Percentiles rank a stretch among this genome's conserved stretches.
phyloP scores from a whole-genome alignment of 1,140 invertebrate species.

The Zaprionus kolodkinae region DNA sequence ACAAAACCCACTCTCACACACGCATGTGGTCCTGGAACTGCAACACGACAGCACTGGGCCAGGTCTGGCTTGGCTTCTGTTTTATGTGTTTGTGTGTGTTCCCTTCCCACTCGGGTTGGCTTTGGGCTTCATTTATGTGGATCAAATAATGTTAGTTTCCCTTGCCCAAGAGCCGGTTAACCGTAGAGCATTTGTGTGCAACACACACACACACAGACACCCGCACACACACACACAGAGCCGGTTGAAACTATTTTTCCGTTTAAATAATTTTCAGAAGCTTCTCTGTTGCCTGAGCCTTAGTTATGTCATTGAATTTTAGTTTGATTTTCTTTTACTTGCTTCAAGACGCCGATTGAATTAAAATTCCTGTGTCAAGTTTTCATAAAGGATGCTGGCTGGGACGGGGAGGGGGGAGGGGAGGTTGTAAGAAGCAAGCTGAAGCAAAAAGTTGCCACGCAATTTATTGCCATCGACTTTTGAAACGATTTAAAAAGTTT shows the following conservation, averaged over 20 bases:
- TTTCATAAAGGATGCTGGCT: conserved; percentile 11
- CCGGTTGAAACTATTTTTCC: conserved; percentile 59
- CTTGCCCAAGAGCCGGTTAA: conserved; percentile 49
- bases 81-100: conserved; percentile 5
- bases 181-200: conserved; percentile 39
- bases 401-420: background rate
- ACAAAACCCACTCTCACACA: background rate
- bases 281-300: conserved; percentile 53
- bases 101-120: conserved; percentile 48
- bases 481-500: conserved; percentile 70
- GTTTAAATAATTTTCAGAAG: conserved; percentile 71
- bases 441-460: conserved; percentile 53
- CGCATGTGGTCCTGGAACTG: conserved; percentile 21
- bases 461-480: conserved; percentile 73
- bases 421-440: background rate
- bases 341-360: conserved; percentile 48
- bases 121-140: conserved; percentile 73
- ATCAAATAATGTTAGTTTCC: conserved; percentile 56
- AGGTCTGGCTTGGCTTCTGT: conserved; percentile 15
- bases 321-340: background rate
- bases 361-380: conserved; percentile 65
- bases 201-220: conserved; percentile 20
- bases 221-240: conserved; percentile 4
- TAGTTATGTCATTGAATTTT: conserved; percentile 56
- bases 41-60: conserved; percentile 2